Evolutionary conservation across 2,797 vertebrate genomes (phyloP).

Genomic region (Anolis apletophallus): DNA sequence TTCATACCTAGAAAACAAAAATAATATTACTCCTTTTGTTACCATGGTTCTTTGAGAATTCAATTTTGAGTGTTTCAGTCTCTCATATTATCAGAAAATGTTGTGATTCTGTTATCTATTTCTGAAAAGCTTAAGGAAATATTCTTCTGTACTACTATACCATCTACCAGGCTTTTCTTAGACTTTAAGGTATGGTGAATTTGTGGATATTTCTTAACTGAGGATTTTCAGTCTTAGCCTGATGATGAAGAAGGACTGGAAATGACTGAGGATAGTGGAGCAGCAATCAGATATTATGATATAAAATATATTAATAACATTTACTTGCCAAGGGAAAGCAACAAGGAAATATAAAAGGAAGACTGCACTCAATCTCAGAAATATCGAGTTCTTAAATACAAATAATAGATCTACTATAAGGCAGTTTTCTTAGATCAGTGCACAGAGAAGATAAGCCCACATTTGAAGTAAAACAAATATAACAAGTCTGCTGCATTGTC

Average conservation of each 20-base stretch:
- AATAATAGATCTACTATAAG: constrained; percentile 54
- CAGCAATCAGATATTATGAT: constrained; percentile 64
- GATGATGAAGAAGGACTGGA: constrained; percentile 66
- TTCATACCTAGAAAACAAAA: background rate
- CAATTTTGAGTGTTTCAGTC: constrained; percentile 26
- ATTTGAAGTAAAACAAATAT: constrained; percentile 58
- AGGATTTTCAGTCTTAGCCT: constrained; percentile 67
- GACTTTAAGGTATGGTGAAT: constrained; percentile 67
- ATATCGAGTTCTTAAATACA: constrained; percentile 59
- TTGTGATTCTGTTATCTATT: constrained; percentile 38
- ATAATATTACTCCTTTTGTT: background rate
- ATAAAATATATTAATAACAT: constrained; percentile 61
- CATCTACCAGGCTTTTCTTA: constrained; percentile 70
- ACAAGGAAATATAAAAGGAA: constrained; percentile 61
- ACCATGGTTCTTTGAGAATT: constrained; percentile 17
- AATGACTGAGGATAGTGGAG: constrained; percentile 63
- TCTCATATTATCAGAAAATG: constrained; percentile 2
- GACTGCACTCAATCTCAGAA: constrained; percentile 57
- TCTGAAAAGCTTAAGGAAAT: background rate
- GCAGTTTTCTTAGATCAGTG: constrained; percentile 55
- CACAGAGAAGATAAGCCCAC: constrained; percentile 56
- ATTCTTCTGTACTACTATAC: constrained; percentile 22
- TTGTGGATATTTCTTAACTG: constrained; percentile 67
- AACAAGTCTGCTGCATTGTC: constrained; percentile 56
- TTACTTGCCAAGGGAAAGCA: constrained; percentile 51